phyloP scores from a whole-genome alignment of 2,797 vertebrate genomes.

The Calcarius lapponicus region DNA sequence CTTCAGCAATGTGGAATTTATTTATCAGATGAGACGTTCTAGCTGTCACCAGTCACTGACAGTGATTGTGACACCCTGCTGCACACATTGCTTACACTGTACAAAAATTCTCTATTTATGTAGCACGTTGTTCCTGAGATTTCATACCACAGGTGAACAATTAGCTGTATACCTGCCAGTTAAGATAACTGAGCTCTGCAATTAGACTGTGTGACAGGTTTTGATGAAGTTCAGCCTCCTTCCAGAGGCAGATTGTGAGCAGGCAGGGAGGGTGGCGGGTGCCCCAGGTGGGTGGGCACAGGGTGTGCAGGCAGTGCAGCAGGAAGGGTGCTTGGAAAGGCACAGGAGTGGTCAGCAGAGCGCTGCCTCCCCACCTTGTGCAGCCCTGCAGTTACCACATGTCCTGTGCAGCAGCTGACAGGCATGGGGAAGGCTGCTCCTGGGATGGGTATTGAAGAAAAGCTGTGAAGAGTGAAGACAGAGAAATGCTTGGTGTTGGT shows the following conservation, averaged over 20 bases:
- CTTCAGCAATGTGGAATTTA: neutral
- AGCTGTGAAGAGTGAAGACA: neutral
- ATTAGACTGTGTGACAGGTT: neutral
- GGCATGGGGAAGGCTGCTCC: neutral
- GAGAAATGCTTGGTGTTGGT: neutral
- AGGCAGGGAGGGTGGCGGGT: rapidly evolving
- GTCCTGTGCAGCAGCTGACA: neutral
- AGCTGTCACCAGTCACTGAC: neutral
- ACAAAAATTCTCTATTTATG: neutral
- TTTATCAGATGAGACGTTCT: neutral
- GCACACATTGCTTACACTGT: neutral
- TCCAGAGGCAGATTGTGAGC: neutral
- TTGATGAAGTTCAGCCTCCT: neutral
- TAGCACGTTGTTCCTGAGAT: neutral
- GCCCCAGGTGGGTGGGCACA: rapidly evolving
- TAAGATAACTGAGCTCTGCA: neutral
- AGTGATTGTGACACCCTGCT: neutral
- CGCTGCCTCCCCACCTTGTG: neutral
- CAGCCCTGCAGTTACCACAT: neutral
- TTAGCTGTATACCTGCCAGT: neutral
- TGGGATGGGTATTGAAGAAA: neutral
- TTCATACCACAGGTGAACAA: neutral
- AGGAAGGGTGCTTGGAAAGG: neutral
- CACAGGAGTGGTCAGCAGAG: neutral
- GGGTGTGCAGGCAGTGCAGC: neutral